A percentile compares a stretch with the other conserved stretches of the same genome.
phyloP scores from a whole-genome alignment of 1,140 invertebrate genomes.

The Lysiphlebus fabarum region DNA sequence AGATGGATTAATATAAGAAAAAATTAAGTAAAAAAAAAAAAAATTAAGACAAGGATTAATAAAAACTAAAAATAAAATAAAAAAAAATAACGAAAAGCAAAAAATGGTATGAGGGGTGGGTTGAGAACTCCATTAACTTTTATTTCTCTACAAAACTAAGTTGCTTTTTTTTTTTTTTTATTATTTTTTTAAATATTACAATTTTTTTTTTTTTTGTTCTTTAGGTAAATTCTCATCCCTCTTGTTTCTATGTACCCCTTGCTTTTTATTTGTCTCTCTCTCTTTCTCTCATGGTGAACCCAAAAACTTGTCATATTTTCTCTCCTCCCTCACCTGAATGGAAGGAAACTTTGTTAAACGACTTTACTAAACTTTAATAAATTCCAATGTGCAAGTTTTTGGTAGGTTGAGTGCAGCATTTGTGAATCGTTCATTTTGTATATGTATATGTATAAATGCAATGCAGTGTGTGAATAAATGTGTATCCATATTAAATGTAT shows the following conservation, averaged over 20 bases:
- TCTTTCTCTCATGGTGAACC: background rate
- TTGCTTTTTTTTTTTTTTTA: constrained; percentile 33
- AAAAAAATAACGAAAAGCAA: constrained; percentile 8
- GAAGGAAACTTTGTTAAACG: constrained; percentile 53
- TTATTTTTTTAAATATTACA: constrained; percentile 25
- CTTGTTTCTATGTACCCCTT: constrained; percentile 23
- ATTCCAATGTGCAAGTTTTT: constrained; percentile 50
- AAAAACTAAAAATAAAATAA: constrained; percentile 18
- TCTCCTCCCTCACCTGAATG: constrained; percentile 8
- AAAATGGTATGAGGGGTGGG: constrained; percentile 27
- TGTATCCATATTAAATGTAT: no score
- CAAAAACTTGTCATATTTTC: constrained; percentile 7
- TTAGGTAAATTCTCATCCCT: constrained; percentile 20
- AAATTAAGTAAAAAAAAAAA: constrained; percentile 24
- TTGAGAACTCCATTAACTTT: constrained; percentile 51
- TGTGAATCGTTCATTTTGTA: background rate
- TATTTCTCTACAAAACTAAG: constrained; percentile 52
- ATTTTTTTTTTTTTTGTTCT: constrained; percentile 26
- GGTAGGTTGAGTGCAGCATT: constrained; percentile 38
- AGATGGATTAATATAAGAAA: background rate
- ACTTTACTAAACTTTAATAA: constrained; percentile 53
- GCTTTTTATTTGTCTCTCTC: constrained; percentile 12
- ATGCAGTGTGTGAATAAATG: constrained; percentile 13
- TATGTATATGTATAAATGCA: constrained; percentile 8
- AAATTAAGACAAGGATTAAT: constrained; percentile 1